Conservation (phyloP, 2,113 vertebrate genomes). For the Manacus vitellinus region DNA sequence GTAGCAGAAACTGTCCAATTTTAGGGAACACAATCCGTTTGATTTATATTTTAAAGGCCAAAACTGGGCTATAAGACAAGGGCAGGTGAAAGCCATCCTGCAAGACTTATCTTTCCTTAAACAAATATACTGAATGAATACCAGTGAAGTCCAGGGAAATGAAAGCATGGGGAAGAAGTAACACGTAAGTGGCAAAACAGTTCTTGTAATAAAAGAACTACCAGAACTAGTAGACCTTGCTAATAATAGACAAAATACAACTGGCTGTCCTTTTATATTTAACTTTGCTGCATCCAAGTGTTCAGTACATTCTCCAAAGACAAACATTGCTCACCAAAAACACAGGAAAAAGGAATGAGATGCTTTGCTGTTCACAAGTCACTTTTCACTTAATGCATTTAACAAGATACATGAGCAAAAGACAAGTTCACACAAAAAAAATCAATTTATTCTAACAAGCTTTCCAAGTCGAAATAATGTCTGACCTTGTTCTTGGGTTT, state of each 20-base stretch:
- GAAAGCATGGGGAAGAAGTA: background rate
- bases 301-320: background rate
- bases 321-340: background rate
- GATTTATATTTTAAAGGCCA: background rate
- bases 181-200: background rate
- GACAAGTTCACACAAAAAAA: background rate
- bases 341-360: background rate
- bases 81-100: background rate
- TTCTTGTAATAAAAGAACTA: background rate
- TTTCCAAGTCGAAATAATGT: background rate
- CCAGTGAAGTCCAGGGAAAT: background rate
- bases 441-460: background rate
- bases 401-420: background rate
- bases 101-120: background rate
- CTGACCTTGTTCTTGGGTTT: background rate
- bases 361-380: background rate
- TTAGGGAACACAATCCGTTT: background rate
- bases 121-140: background rate
- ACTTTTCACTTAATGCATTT: background rate
- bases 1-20: background rate
- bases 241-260: background rate
- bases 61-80: background rate
- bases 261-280: background rate
- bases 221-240: background rate
- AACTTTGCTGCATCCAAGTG: background rate